Evolutionary conservation across 2,113 vertebrate genomes (phyloP).

Genomic region (Rhodinocichla rosea): DNA sequence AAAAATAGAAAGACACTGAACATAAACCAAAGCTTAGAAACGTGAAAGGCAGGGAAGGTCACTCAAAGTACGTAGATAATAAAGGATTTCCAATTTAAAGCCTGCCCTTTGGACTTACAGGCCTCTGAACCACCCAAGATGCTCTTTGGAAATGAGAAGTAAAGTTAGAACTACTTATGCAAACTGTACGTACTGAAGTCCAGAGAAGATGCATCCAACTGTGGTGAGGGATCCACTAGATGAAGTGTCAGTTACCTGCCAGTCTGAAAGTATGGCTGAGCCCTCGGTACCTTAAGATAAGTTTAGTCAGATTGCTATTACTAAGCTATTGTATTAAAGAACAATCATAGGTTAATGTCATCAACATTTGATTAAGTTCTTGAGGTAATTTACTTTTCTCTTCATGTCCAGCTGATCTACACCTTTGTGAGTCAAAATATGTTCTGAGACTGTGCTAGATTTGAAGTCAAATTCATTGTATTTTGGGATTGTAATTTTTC

Average conservation of each 20-base stretch:
- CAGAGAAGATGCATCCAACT: background rate
- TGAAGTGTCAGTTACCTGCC: background rate
- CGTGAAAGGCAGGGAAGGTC: background rate
- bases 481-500: background rate
- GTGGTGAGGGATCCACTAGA: background rate
- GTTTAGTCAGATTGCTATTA: background rate
- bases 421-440: background rate
- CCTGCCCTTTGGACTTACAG: background rate
- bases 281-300: background rate
- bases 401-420: background rate
- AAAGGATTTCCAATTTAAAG: background rate
- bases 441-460: rapidly evolving
- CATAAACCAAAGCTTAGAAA: background rate
- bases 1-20: background rate
- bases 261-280: background rate
- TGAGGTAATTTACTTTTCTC: background rate
- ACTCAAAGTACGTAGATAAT: background rate
- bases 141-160: background rate
- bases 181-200: background rate
- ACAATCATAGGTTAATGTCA: background rate
- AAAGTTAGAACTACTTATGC: background rate
- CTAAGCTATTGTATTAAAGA: background rate
- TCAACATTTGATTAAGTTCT: background rate
- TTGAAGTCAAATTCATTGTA: background rate
- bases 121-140: background rate